These are phyloP conservation scores for Apamea monoglypha DNA, from an alignment of 2,888 invertebrate genomes.

Conservation along the genomic window DNA sequence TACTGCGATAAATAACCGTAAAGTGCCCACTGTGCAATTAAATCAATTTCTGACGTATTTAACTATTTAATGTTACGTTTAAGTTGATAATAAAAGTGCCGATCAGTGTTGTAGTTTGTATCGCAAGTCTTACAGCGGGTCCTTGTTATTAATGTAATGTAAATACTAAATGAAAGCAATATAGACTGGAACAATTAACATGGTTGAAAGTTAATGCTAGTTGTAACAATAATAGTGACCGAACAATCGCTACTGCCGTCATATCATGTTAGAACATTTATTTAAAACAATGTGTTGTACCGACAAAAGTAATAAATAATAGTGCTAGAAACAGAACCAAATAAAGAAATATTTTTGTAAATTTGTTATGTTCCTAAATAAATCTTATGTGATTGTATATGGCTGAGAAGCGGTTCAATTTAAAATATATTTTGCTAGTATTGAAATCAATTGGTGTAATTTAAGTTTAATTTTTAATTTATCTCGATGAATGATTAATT, in stretches of 20 bases:
- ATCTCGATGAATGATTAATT: constrained; percentile 39
- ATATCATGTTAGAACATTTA: constrained; percentile 60
- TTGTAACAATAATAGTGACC: constrained; percentile 41
- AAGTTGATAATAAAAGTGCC: constrained; percentile 58
- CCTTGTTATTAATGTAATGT: constrained; percentile 57
- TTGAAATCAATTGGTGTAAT: constrained; percentile 64
- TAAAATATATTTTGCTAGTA: constrained; percentile 65
- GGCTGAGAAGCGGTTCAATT: constrained; percentile 67
- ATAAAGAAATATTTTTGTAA: constrained; percentile 83
- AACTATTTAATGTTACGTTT: constrained; percentile 49
- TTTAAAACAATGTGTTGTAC: constrained; percentile 57
- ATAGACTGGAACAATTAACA: constrained; percentile 62
- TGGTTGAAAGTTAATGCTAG: constrained; percentile 44
- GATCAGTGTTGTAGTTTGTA: constrained; percentile 57
- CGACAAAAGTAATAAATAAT: constrained; percentile 65
- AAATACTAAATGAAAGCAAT: constrained; percentile 60
- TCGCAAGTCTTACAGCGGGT: constrained; percentile 39
- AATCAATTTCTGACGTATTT: constrained; percentile 54
- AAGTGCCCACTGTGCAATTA: constrained; percentile 62
- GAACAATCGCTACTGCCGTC: constrained; percentile 55
- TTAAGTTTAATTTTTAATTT: constrained; percentile 66
- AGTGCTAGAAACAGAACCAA: constrained; percentile 79
- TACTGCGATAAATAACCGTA: constrained; percentile 37
- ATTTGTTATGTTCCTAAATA: constrained; percentile 82
- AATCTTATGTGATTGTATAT: constrained; percentile 69